Percentiles rank a stretch among this genome's conserved stretches.
Evolutionary conservation across 2,888 invertebrate species (phyloP).

Genomic region (Trissolcus brochymenae): DNA sequence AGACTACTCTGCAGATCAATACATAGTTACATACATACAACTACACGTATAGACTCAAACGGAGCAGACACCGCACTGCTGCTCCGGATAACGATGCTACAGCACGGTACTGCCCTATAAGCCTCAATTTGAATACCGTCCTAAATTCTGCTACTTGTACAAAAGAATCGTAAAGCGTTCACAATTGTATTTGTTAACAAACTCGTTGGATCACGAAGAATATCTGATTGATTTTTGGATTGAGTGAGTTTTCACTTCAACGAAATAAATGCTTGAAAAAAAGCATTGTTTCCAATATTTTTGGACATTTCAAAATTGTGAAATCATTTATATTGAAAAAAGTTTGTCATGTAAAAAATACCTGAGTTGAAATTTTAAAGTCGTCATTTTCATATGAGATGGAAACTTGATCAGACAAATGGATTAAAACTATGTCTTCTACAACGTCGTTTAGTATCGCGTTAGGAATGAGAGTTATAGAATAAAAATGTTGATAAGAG

Average conservation of each 20-base stretch:
- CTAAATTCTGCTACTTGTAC: constrained; percentile 60
- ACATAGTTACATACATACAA: constrained; percentile 57
- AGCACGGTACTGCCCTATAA: constrained; percentile 66
- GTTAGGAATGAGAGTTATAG: constrained; percentile 21
- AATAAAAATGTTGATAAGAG: constrained; percentile 54
- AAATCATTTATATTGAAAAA: too few relatives aligned
- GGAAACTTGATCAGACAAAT: constrained; percentile 6
- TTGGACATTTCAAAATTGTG: too few relatives aligned
- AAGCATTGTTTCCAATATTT: too few relatives aligned
- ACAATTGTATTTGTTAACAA: constrained; percentile 22
- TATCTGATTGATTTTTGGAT: neutral
- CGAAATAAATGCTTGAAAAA: too few relatives aligned
- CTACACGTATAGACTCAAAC: constrained; percentile 62
- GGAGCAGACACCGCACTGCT: constrained; percentile 64
- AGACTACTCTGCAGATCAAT: constrained; percentile 72
- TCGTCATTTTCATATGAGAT: constrained; percentile 2
- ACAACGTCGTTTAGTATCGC: constrained; percentile 11
- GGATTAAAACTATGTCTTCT: constrained; percentile 11
- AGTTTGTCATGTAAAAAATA: too few relatives aligned
- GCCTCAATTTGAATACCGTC: constrained; percentile 68
- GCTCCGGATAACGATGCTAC: constrained; percentile 68
- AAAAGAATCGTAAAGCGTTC: constrained; percentile 41
- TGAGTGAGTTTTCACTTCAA: neutral
- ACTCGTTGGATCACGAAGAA: constrained; percentile 6
- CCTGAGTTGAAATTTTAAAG: too few relatives aligned